Conservation (phyloP, 2,888 invertebrate species). For the Machimus atricapillus region DNA sequence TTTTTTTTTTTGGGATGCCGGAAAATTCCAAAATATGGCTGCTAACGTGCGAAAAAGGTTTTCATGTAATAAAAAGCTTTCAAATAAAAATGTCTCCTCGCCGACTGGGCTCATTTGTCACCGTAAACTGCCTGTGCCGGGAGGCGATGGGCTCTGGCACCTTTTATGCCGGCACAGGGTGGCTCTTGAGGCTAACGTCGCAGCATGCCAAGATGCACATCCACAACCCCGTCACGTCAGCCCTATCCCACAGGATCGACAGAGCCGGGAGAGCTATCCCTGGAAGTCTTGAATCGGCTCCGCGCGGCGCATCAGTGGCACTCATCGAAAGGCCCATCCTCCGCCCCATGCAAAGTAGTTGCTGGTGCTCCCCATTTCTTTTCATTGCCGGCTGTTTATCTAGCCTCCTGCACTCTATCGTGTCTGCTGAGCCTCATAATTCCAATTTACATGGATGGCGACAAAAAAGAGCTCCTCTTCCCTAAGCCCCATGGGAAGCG, state of each 20-base stretch:
- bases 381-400: conserved; percentile 38
- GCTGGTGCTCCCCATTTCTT: conserved; percentile 31
- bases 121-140: not conserved
- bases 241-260: not conserved
- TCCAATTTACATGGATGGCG: conserved; percentile 41
- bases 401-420: conserved; percentile 25
- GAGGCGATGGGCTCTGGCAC: not conserved
- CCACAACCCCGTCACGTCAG: conserved; percentile 17
- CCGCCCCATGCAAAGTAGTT: conserved; percentile 18
- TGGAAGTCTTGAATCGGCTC: conserved; percentile 11
- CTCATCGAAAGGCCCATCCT: not conserved
- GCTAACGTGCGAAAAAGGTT: not conserved
- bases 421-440: conserved; percentile 40
- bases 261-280: not conserved
- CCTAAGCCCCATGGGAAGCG: conserved; percentile 32
- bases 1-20: not conserved
- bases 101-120: conserved; percentile 19
- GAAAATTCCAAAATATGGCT: not conserved
- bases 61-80: conserved; percentile 16
- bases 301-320: not conserved
- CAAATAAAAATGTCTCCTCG: conserved; percentile 10
- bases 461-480: conserved; percentile 22
- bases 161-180: not conserved
- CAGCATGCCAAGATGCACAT: conserved; percentile 14
- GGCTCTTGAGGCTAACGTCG: not conserved